These are phyloP conservation scores for Nephrotoma flavescens DNA, from an alignment of 2,888 invertebrate genomes.

Conservation along the genomic window DNA sequence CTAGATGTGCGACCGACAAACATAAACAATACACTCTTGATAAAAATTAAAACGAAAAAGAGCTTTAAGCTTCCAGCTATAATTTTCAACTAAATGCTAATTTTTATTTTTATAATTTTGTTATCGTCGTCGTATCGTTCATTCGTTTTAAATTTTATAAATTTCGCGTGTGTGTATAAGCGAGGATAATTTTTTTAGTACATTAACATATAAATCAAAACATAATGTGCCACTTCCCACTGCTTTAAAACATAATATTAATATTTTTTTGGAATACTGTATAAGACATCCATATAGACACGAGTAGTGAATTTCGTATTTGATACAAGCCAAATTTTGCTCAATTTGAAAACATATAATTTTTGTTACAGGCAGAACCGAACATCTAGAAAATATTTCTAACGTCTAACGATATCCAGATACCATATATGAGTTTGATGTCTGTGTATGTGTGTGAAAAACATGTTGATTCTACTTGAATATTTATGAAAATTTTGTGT, in stretches of 20 bases:
- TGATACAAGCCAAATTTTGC: background rate
- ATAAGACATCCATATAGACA: background rate
- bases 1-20: background rate
- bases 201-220: background rate
- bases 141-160: too few relatives aligned
- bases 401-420: background rate
- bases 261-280: background rate
- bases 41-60: background rate
- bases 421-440: background rate
- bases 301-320: background rate
- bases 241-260: background rate
- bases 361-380: background rate
- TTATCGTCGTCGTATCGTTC: background rate
- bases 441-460: background rate
- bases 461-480: background rate
- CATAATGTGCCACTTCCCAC: background rate
- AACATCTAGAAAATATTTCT: background rate
- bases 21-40: background rate
- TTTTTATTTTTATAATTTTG: background rate
- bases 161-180: background rate
- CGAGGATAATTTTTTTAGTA: background rate
- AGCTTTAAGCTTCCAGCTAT: background rate
- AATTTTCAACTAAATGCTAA: background rate
- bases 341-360: background rate
- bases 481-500: background rate